A percentile compares a stretch with the other conserved stretches of the same genome.
phyloP scores from a whole-genome alignment of 1,140 invertebrate genomes.

The Caerostris darwini region DNA sequence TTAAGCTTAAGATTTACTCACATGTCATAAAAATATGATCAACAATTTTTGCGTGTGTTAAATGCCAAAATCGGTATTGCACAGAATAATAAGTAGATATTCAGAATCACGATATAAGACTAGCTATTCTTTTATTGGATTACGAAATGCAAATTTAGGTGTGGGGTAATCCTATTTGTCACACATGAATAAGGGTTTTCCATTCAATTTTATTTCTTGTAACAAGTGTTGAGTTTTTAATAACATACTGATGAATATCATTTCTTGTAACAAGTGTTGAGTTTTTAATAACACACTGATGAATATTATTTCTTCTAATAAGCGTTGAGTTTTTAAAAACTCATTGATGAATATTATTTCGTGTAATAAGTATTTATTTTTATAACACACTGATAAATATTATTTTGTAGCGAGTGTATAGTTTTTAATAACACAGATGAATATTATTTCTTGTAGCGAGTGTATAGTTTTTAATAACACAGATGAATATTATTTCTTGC shows the following conservation, averaged over 20 bases:
- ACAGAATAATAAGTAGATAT: not conserved
- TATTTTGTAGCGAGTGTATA: no score
- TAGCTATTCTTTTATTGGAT: not conserved
- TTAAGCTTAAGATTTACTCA: no score
- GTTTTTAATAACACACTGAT: not conserved
- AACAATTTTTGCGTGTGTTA: not conserved
- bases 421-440: no score
- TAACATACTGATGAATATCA: not conserved
- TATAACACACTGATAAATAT: no score
- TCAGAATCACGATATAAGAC: not conserved
- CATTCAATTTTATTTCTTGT: not conserved
- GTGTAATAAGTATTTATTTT: no score
- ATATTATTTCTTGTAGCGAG: no score
- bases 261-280: not conserved
- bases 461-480: no score
- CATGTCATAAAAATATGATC: not conserved
- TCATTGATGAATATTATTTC: no score
- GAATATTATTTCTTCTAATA: not conserved
- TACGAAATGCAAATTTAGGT: not conserved
- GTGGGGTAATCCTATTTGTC: not conserved
- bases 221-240: not conserved
- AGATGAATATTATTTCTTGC: no score
- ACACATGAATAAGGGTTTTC: not conserved
- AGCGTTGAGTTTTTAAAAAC: no score
- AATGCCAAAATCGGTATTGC: not conserved